phyloP scores from a whole-genome alignment of 2,113 vertebrate species.

The Paramisgurnus dabryanus region DNA sequence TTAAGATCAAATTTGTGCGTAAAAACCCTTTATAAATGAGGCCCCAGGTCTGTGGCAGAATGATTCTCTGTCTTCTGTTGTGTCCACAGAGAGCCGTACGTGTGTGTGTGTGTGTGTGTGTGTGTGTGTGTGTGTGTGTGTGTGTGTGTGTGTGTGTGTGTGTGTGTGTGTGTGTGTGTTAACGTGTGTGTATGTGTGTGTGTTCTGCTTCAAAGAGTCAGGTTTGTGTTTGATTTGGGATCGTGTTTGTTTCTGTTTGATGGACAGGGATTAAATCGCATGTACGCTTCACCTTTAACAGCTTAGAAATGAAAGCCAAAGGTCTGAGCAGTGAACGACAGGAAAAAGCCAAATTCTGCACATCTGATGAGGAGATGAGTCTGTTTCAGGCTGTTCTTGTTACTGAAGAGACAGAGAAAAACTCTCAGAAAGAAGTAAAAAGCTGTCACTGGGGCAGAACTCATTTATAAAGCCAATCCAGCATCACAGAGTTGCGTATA shows the following conservation, averaged over 20 bases:
- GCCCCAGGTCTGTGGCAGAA: not conserved
- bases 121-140: too few relatives aligned
- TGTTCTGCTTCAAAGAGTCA: conserved; percentile 30
- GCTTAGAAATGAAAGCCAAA: conserved; percentile 7
- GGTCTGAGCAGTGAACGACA: not conserved
- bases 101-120: too few relatives aligned
- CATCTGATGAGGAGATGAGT: not conserved
- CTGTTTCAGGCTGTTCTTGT: not conserved
- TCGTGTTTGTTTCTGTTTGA: conserved; percentile 44
- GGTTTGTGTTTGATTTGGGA: conserved; percentile 35
- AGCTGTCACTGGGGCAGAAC: too few relatives aligned
- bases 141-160: not conserved
- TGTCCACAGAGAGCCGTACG: not conserved
- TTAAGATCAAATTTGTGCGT: too few relatives aligned
- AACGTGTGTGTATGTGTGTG: not conserved
- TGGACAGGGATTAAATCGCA: conserved; percentile 22
- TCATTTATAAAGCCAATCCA: too few relatives aligned
- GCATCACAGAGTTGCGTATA: too few relatives aligned
- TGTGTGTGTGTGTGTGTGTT: too few relatives aligned
- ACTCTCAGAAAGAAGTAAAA: too few relatives aligned
- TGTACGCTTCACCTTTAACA: not conserved
- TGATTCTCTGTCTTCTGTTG: not conserved
- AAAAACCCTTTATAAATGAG: too few relatives aligned
- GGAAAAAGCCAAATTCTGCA: not conserved
- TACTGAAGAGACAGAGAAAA: too few relatives aligned